Evolutionary conservation across 2,888 invertebrate species (phyloP).

Genomic region (Phasia obesa): DNA sequence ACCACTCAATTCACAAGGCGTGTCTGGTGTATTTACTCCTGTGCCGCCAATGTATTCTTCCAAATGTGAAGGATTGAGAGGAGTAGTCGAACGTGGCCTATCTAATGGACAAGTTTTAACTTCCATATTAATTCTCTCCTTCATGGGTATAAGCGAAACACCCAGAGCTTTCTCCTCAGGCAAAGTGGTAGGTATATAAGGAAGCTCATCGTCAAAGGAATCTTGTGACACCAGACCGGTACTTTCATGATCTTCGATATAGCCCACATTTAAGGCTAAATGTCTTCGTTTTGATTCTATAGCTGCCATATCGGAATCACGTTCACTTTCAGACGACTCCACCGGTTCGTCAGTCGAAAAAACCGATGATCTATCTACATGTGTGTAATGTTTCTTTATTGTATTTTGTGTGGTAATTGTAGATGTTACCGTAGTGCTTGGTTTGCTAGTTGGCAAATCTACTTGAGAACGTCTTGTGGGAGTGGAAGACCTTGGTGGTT

Average conservation of each 20-base stretch:
- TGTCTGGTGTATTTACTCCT: constrained; percentile 76
- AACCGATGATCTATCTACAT: constrained; percentile 76
- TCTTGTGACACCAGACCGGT: constrained; percentile 91
- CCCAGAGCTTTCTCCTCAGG: constrained; percentile 92
- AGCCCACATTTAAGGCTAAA: constrained; percentile 84
- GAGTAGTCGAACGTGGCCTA: constrained; percentile 88
- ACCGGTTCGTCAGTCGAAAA: constrained; percentile 83
- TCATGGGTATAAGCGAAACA: constrained; percentile 91
- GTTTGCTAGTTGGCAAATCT: constrained; percentile 46
- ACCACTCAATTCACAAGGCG: constrained; percentile 64
- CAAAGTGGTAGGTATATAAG: constrained; percentile 94
- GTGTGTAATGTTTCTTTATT: constrained; percentile 55
- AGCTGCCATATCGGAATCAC: constrained; percentile 85
- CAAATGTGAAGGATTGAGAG: constrained; percentile 87
- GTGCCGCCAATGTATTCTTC: constrained; percentile 86
- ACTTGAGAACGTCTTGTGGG: constrained; percentile 70
- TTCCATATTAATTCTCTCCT: constrained; percentile 86
- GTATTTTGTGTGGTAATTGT: constrained; percentile 24
- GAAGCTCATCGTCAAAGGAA: constrained; percentile 93
- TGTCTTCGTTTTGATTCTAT: constrained; percentile 80
- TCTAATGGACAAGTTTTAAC: constrained; percentile 88
- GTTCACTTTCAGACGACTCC: constrained; percentile 88
- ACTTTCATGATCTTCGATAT: constrained; percentile 87
- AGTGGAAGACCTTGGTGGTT: constrained; percentile 73
- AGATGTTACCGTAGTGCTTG: constrained; percentile 45